A percentile compares a stretch with the other conserved stretches of the same genome.
These are phyloP conservation scores for Hemiscyllium ocellatum DNA, from an alignment of 2,113 vertebrate genomes.

Conservation along the genomic window DNA sequence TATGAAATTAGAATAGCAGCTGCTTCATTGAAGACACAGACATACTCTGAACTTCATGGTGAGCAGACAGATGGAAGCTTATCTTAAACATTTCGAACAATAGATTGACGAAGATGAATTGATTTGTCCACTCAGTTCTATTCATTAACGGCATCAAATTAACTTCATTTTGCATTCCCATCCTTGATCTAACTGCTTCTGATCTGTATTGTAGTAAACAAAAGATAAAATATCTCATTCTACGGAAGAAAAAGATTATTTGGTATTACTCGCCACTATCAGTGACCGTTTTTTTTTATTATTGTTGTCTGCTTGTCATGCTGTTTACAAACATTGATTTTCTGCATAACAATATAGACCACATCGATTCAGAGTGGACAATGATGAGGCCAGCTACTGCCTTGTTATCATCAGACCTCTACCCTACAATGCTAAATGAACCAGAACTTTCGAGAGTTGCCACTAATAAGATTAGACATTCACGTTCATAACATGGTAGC, in stretches of 20 bases:
- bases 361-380: background rate
- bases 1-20: background rate
- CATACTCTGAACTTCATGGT: background rate
- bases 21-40: background rate
- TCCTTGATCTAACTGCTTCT: background rate
- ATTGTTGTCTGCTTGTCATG: background rate
- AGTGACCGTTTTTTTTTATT: background rate
- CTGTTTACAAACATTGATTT: background rate
- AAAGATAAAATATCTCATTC: background rate
- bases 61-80: background rate
- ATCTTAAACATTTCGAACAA: background rate
- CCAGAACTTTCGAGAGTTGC: background rate
- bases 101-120: background rate
- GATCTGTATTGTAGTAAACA: background rate
- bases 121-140: background rate
- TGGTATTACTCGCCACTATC: background rate
- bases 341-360: background rate
- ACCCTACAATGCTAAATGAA: background rate
- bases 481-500: background rate
- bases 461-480: background rate
- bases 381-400: background rate
- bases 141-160: background rate
- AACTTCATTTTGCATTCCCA: background rate
- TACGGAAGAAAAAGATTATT: background rate
- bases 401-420: background rate